Percentiles rank a stretch among this genome's conserved stretches.
Conservation (phyloP, 2,888 invertebrate species). For the Aricia artaxerxes region DNA sequence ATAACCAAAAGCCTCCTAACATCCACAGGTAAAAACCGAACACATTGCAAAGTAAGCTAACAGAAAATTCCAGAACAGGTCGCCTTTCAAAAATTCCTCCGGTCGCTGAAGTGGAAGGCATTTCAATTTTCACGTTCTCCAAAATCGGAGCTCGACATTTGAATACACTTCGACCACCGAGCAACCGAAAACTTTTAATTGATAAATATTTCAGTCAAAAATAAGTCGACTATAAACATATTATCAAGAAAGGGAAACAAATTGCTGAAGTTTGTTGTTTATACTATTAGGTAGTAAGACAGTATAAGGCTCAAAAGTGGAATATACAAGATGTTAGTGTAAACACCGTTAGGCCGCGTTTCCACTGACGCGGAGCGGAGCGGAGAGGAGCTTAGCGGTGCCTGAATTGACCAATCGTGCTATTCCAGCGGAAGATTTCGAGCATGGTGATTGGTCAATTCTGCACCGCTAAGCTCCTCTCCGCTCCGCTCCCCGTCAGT, state of each 20-base stretch:
- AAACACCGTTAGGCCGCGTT: no score
- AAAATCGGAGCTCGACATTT: background rate
- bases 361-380: no score
- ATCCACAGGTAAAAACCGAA: background rate
- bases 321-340: no score
- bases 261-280: background rate
- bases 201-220: background rate
- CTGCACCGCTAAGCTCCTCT: no score
- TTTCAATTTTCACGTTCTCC: conserved; percentile 7
- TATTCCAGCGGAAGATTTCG: no score
- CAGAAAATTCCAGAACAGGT: background rate
- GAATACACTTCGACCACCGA: background rate
- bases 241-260: background rate
- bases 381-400: no score
- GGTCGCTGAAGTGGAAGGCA: background rate
- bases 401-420: no score
- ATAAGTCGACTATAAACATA: background rate
- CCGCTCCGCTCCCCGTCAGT: no score
- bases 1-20: background rate
- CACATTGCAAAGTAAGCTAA: background rate
- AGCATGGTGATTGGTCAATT: no score
- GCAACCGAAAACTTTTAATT: conserved; percentile 13
- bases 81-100: background rate
- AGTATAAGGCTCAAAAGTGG: background rate
- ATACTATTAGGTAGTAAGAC: background rate